Conservation (phyloP, 2,888 invertebrate genomes). For the Cryptocheilus praepositus region DNA sequence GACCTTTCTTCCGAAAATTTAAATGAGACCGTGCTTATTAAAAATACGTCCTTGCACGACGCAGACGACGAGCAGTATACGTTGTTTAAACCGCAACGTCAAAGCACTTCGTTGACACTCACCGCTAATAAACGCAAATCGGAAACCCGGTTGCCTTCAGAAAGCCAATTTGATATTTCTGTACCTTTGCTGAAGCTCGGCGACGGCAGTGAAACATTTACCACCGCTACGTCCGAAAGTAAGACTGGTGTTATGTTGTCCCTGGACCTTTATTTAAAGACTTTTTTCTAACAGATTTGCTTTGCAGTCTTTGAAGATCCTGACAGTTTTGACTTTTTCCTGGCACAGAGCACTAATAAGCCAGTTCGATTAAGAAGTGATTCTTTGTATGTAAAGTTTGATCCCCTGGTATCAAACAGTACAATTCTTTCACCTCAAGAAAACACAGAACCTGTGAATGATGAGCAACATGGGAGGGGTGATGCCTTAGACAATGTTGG, state of each 20-base stretch:
- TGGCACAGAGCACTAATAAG: background rate
- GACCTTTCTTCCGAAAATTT: conserved; percentile 22
- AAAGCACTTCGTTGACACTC: conserved; percentile 54
- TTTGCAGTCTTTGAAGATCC: background rate
- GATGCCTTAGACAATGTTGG: conserved; percentile 45
- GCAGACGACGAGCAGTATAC: conserved; percentile 50
- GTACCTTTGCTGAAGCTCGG: conserved; percentile 54
- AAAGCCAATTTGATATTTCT: conserved; percentile 55
- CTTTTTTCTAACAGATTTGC: background rate
- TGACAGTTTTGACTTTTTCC: background rate
- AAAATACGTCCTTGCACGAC: conserved; percentile 23
- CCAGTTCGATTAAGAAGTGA: background rate
- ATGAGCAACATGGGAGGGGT: conserved; percentile 64
- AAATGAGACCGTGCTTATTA: conserved; percentile 35
- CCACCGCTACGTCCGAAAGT: conserved; percentile 65
- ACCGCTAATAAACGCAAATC: background rate
- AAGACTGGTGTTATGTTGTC: conserved; percentile 30
- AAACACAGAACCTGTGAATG: conserved; percentile 56
- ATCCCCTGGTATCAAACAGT: conserved; percentile 75
- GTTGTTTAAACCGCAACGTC: conserved; percentile 57
- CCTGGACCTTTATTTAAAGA: too few relatives aligned
- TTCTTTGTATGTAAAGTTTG: conserved; percentile 51
- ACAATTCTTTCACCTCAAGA: conserved; percentile 69
- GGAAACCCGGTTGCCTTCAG: conserved; percentile 51
- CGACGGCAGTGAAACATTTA: conserved; percentile 60